Evolutionary conservation across 2,113 vertebrate species (phyloP).

Genomic region (Octodon degus): DNA sequence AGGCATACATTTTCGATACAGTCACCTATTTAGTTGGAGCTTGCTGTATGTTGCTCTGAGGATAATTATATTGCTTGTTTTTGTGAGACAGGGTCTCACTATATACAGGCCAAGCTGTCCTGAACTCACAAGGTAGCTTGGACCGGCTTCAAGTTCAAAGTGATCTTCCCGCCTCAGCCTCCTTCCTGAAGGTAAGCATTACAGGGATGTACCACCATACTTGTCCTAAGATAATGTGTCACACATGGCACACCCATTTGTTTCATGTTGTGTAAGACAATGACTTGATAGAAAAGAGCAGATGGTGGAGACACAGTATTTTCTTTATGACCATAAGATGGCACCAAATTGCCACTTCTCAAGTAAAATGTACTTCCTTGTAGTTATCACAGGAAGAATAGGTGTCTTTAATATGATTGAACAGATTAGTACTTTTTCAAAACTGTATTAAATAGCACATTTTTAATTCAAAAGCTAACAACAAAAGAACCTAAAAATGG

Average conservation of each 20-base stretch:
- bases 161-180: background rate
- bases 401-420: background rate
- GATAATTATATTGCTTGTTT: background rate
- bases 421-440: background rate
- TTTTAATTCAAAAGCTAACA: slow-evolving; percentile 51
- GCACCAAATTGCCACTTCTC: slow-evolving; percentile 57
- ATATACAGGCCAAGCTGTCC: background rate
- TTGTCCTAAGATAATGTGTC: background rate
- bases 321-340: slow-evolving; percentile 57
- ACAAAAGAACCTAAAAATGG: background rate
- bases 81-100: background rate
- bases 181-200: background rate
- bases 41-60: background rate
- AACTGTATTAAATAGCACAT: slow-evolving; percentile 1
- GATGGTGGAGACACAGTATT: background rate
- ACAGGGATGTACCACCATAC: background rate
- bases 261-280: background rate
- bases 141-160: background rate
- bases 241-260: background rate
- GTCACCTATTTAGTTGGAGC: background rate
- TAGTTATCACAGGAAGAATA: background rate
- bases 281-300: slow-evolving; percentile 16
- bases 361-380: background rate
- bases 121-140: background rate
- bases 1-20: background rate